Conservation (phyloP, 1,140 invertebrate species). For the Zaprionus nigranus region DNA sequence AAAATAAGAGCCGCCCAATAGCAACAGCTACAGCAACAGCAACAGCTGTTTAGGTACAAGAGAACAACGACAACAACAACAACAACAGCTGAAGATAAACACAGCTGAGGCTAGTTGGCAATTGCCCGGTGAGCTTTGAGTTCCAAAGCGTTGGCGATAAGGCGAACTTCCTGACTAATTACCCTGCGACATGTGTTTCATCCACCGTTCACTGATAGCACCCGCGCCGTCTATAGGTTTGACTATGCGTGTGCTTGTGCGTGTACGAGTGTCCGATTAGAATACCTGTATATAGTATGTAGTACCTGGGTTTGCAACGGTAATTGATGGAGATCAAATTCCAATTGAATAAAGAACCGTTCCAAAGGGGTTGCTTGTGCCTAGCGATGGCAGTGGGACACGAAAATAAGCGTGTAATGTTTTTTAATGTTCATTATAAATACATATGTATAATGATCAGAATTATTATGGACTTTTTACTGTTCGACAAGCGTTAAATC, state of each 20-base stretch:
- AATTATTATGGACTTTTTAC: neutral
- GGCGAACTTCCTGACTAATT: slow-evolving; percentile 59
- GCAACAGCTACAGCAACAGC: slow-evolving; percentile 7
- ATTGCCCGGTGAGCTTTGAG: slow-evolving; percentile 14
- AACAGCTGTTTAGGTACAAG: slow-evolving; percentile 12
- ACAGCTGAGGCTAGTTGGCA: slow-evolving; percentile 19
- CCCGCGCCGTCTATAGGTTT: neutral
- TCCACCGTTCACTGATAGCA: slow-evolving; percentile 40
- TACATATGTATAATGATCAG: neutral
- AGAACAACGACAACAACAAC: neutral
- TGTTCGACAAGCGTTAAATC: neutral
- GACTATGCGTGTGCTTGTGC: slow-evolving; percentile 6
- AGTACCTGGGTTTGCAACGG: slow-evolving; percentile 17
- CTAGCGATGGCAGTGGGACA: neutral
- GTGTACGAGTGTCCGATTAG: slow-evolving; percentile 53
- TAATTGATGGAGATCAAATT: slow-evolving; percentile 75
- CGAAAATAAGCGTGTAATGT: neutral
- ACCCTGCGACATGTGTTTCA: slow-evolving; percentile 58
- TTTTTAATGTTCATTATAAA: neutral
- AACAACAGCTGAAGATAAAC: neutral
- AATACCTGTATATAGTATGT: slow-evolving; percentile 7
- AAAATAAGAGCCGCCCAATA: slow-evolving; percentile 22
- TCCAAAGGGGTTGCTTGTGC: slow-evolving; percentile 24
- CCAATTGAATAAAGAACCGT: slow-evolving; percentile 43
- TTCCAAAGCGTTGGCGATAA: slow-evolving; percentile 43